Base-by-base conservation (phyloP, 2,113 vertebrate species). In the Calidris pygmaea region DNA sequence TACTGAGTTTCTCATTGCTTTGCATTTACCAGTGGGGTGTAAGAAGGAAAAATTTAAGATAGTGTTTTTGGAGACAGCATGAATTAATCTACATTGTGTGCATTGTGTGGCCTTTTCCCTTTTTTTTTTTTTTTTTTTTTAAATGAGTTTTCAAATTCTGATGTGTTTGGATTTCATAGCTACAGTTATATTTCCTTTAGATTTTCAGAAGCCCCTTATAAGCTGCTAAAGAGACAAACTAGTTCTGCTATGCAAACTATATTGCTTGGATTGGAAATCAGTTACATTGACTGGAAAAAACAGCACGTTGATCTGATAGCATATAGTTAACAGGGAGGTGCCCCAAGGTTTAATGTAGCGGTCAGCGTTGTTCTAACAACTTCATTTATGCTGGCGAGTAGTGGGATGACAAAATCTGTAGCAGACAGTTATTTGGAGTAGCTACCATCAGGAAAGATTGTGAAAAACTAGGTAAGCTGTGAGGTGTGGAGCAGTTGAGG, bases 71-170 rank as follows among this genome's bases (percentile, higher is more conserved):
- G 68, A 86, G 65, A 90, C 24, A 91, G 8, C 3, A 62, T 53
- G 22, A 55, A 66, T 43, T 52, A 27, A 68, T 87, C 89, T 56
- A 48, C 2, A 15, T 37, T 62, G 12, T 21, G 27, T 39, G 1
- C 2, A 15, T 37, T 62, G 12, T 21, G 27, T 39, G 1, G 0
- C 17, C 14, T 71, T 66, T 29, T 3, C 9, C 12, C 3, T 10
- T 39, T 39, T 37, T 73, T 23, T 27, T 9, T n/a, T 3, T 53
- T 29, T 53, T 50, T 53, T 52, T 27, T 52, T 52, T 52, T 26
- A 14, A 47, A 67, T 11, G 8, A 48, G 3, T 85, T 93, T 93
- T 78, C 60, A 55, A n/a, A 77, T 86, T 80, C 50, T 77, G 30
- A 48, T 60, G 9, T 39, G 11, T 53, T 84, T 90, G 32, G 9